Evolutionary conservation across 1,140 invertebrate genomes (phyloP).

Genomic region (Drosophila lacertosa): DNA sequence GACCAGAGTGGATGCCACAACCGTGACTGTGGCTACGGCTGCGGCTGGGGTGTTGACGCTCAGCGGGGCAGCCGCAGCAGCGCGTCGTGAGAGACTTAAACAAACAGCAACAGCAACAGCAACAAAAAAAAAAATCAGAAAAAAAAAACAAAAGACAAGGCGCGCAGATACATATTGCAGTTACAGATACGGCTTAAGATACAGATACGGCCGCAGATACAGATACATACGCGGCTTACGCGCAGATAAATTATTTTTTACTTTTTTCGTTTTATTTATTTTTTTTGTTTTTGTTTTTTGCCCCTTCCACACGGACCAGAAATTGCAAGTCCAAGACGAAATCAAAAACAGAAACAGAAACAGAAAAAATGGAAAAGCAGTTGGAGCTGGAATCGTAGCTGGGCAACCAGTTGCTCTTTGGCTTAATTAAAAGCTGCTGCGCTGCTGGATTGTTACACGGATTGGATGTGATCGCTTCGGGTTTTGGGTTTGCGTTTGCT

Average conservation of each 20-base stretch:
- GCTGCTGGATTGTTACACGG: conserved; percentile 73
- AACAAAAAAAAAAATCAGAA: conserved; percentile 38
- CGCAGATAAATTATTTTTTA: conserved; percentile 78
- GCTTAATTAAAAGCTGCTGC: conserved; percentile 81
- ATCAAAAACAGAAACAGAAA: conserved; percentile 24
- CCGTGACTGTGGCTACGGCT: conserved; percentile 26
- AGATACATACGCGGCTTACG: conserved; percentile 57
- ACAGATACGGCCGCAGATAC: conserved; percentile 28
- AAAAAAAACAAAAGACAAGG: conserved; percentile 35
- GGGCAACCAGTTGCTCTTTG: conserved; percentile 74
- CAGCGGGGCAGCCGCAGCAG: conserved; percentile 60
- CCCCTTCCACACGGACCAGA: neutral
- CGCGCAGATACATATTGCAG: conserved; percentile 49
- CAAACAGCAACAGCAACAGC: conserved; percentile 61
- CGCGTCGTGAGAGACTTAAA: conserved; percentile 63
- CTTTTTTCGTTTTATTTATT: conserved; percentile 14
- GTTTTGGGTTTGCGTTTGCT: neutral
- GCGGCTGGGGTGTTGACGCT: conserved; percentile 68
- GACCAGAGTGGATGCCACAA: conserved; percentile 16
- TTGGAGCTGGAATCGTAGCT: conserved; percentile 5
- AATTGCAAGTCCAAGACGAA: conserved; percentile 24
- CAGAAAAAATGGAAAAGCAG: neutral
- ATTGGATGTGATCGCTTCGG: conserved; percentile 49
- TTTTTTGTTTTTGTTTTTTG: conserved; percentile 6
- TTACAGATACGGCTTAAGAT: conserved; percentile 54